Evolutionary conservation across 2,797 vertebrate genomes (phyloP), one percentile per base, ranked within the genome.

Genomic region (Halcyon leucocephala): DNA sequence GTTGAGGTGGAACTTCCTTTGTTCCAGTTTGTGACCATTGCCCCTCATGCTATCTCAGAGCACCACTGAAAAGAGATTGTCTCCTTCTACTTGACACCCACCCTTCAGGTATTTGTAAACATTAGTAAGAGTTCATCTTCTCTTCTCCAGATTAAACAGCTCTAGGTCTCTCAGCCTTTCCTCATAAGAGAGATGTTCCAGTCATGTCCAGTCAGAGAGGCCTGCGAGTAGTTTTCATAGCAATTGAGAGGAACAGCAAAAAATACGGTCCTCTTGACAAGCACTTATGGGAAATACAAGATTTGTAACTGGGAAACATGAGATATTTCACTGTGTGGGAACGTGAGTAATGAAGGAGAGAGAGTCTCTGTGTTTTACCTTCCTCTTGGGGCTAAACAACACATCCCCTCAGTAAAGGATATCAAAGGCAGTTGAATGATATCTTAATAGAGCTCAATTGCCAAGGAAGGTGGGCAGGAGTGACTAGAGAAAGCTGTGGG

Each of bases 391-490:
- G 58, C 82, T 93, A 93, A 95, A 95, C 64, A 89, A 65, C 62
- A 60, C 37, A 33, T 52, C n/a, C 44, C 67, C 82, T 87, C 55
- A 69, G 31, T 29, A 78, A 91, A 89, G 33, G 51, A 85, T 91
- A 93, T 95, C 81, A 85, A 95, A 97, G 89, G 67, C 82, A 89
- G 57, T n/a, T 89, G 80, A 49, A 86, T n/a, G 35, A 39, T 95
- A 86, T 95, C 95, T 96, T 90, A 72, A 73, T 82, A 87, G 82
- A 88, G 58, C 58, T 54, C 67, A 74, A 7, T 44, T 76, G 70
- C 61, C 82, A 67, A 62, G 18, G 51, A 86, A 83, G 60, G 79
- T 24, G 24, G 66, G 37, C 60, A 92, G 90, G 58, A 95, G 49
- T 44, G 90, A 93, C 80, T 80, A 95, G 85, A 96, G 95, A 93